Evolutionary conservation across 2,888 invertebrate genomes (phyloP), one percentile per base, ranked within the genome.

Genomic region (Drosophila birchii): DNA sequence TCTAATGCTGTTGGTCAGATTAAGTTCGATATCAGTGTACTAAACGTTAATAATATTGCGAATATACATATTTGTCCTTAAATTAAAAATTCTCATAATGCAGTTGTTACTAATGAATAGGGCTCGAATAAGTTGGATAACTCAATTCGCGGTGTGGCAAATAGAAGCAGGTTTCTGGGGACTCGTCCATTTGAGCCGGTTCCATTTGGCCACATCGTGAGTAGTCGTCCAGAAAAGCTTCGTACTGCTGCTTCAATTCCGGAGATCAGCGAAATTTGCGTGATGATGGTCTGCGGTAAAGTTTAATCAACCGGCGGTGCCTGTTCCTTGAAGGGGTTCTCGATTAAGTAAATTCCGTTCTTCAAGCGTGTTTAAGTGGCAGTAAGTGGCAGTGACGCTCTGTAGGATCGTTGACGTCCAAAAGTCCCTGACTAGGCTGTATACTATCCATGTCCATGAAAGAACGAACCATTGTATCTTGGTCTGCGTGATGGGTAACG

Each of bases 21-120:
- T 16, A 32, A 39, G 56, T 55, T 56, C n/a, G 16, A 41, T 12
- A 43, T 18, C 5, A 39, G 12, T 53, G 38, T 9, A 55, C 12
- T 18, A 16, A 12, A n/a, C 20, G 39, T 54, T 12, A 39, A 29
- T 39, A 14, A 26, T 14, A 57, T 26, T 26, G n/a, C n/a, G n/a
- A n/a, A n/a, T n/a, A n/a, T 26, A 26, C 8, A 20, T 34, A 20
- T 34, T 34, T 14, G 8, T 51, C 9, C 2, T 9, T 9, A n/a
- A 34, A n/a, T 6, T 14, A 6, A 12, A 2, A 9, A 12, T 54
- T 39, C 12, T 6, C 7, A 41, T 14, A 5, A 56, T 60, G 59
- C 29, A 32, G 5, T 55, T 12, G 4, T n/a, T 32, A n/a, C 8
- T 5, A 2, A 34, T 20, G 20, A 51, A 51, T 14, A 41, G 20